Percentiles rank a stretch among this genome's conserved stretches.
Evolutionary conservation across 1,140 invertebrate genomes (phyloP).

Genomic region (Drosophila littoralis): DNA sequence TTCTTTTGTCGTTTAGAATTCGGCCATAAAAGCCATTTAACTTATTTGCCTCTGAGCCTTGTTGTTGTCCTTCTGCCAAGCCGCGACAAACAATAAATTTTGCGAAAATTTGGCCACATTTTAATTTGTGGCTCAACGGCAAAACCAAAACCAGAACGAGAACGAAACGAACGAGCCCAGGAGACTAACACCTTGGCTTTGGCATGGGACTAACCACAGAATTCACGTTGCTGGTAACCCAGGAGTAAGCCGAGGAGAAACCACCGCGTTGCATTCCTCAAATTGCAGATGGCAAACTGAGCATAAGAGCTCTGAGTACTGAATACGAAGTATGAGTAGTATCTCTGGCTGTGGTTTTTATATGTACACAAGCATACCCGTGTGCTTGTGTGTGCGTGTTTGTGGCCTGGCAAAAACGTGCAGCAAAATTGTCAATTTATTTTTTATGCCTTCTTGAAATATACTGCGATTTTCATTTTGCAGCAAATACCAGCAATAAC

Average conservation of each 20-base stretch:
- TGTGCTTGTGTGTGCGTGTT: not conserved
- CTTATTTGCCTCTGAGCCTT: slow-evolving; percentile 64
- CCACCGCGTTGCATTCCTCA: slow-evolving; percentile 48
- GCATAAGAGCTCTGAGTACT: slow-evolving; percentile 40
- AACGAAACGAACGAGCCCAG: not conserved
- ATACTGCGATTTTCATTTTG: slow-evolving; percentile 57
- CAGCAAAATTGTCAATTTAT: slow-evolving; percentile 74
- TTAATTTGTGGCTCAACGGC: slow-evolving; percentile 73
- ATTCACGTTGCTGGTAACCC: slow-evolving; percentile 68
- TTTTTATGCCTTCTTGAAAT: slow-evolving; percentile 70
- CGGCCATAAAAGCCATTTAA: slow-evolving; percentile 69
- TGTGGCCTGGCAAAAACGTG: slow-evolving; percentile 25
- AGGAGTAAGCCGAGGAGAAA: slow-evolving; percentile 11
- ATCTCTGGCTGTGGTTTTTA: slow-evolving; percentile 18
- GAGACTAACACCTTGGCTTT: slow-evolving; percentile 58
- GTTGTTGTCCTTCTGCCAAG: slow-evolving; percentile 47
- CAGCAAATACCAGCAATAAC: slow-evolving; percentile 12
- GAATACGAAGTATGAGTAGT: slow-evolving; percentile 28
- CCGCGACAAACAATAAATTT: slow-evolving; percentile 75
- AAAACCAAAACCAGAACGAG: slow-evolving; percentile 11
- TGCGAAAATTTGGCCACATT: slow-evolving; percentile 74
- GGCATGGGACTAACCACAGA: slow-evolving; percentile 55
- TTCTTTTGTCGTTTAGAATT: slow-evolving; percentile 50
- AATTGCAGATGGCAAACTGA: slow-evolving; percentile 60
- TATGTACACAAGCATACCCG: not conserved